phyloP scores from a whole-genome alignment of 2,113 vertebrate genomes.

The Oostethus manadensis region DNA sequence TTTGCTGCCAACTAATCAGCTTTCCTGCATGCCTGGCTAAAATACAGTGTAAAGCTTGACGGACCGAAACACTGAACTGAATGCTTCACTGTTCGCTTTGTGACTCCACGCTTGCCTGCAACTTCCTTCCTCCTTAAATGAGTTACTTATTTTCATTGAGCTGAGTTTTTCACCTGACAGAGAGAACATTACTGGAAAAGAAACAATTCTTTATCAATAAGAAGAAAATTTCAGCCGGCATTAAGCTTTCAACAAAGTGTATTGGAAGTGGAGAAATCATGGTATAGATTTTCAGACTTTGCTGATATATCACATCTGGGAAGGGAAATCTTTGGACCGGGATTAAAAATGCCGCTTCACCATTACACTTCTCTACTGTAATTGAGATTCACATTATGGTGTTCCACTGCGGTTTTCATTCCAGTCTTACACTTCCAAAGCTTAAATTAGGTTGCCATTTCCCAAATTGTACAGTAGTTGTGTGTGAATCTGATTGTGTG shows the following conservation, averaged over 20 bases:
- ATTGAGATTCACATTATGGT: slow-evolving; percentile 29
- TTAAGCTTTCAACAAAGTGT: slow-evolving; percentile 16
- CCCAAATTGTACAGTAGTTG: slow-evolving; percentile 17
- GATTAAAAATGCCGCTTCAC: neutral
- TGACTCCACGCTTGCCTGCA: slow-evolving; percentile 21
- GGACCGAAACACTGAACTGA: slow-evolving; percentile 32
- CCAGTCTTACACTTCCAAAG: slow-evolving; percentile 24
- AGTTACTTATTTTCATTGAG: slow-evolving; percentile 38
- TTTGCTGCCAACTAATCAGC: slow-evolving; percentile 1
- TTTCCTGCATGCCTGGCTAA: slow-evolving; percentile 26
- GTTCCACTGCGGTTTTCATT: neutral
- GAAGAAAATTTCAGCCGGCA: slow-evolving; percentile 31
- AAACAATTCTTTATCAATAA: slow-evolving; percentile 34
- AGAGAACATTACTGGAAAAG: slow-evolving; percentile 35
- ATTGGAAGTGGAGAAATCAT: slow-evolving; percentile 8
- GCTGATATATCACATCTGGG: no score
- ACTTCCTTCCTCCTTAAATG: slow-evolving; percentile 15
- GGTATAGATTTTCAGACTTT: no score
- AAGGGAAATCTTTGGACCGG: no score
- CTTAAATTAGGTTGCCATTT: slow-evolving; percentile 34
- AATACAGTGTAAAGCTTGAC: slow-evolving; percentile 34
- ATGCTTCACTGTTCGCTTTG: slow-evolving; percentile 47
- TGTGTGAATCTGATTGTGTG: slow-evolving; percentile 10
- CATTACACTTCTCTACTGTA: slow-evolving; percentile 9
- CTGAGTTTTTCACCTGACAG: slow-evolving; percentile 29